Conservation (phyloP, 2,888 invertebrate genomes). For the Odontomyia ornata region DNA sequence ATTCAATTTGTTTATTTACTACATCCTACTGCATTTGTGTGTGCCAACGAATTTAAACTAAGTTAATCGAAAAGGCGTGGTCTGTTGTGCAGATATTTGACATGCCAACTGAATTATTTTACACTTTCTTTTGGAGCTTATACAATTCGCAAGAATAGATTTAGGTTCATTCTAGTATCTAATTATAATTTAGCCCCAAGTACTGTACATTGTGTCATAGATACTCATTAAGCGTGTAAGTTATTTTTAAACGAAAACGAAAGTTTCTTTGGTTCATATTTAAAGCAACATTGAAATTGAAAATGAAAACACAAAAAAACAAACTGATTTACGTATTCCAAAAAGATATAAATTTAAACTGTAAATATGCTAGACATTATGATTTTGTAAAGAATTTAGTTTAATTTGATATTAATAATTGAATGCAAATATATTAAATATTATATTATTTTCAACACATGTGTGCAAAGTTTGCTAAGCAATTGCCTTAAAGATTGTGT, state of each 20-base stretch:
- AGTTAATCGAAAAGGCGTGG: not conserved
- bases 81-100: not conserved
- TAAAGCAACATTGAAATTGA: not conserved
- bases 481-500: slow-evolving; percentile 32
- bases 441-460: slow-evolving; percentile 17
- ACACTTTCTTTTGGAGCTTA: not conserved
- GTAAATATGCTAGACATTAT: not conserved
- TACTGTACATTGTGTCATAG: not conserved
- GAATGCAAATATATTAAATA: not conserved
- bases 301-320: not conserved
- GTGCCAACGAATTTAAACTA: slow-evolving; percentile 5
- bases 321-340: not conserved
- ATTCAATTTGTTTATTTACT: not conserved
- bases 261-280: not conserved
- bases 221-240: not conserved
- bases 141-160: not conserved
- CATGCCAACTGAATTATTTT: not conserved
- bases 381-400: not conserved
- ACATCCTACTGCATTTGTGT: slow-evolving; percentile 9
- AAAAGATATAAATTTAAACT: not conserved
- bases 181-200: not conserved
- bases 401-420: not conserved
- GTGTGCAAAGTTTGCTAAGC: slow-evolving; percentile 31
- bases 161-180: not conserved
- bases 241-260: not conserved